phyloP scores from a whole-genome alignment of 2,888 invertebrate genomes.

The Meiosimyza decipiens region DNA sequence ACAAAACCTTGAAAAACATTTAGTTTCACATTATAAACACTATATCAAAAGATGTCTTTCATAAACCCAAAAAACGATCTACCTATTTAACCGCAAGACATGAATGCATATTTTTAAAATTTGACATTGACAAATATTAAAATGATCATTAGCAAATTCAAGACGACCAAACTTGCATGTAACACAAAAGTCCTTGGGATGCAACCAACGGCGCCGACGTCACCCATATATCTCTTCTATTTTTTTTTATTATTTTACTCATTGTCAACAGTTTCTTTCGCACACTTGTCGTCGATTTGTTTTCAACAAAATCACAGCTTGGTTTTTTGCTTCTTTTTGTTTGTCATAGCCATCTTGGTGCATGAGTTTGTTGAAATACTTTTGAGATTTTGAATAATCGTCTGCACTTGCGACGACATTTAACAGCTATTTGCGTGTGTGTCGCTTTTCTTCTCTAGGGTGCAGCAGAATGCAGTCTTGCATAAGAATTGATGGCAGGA shows the following conservation, averaged over 20 bases:
- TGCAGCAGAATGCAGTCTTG: neutral
- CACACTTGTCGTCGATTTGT: slow-evolving; percentile 33
- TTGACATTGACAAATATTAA: slow-evolving; percentile 28
- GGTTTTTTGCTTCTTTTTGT: neutral
- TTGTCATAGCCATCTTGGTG: no score
- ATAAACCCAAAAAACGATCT: no score
- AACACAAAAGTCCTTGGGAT: slow-evolving; percentile 4
- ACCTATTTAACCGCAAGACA: no score
- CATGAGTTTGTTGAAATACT: neutral
- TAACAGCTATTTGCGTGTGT: slow-evolving; percentile 15
- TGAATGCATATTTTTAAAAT: no score
- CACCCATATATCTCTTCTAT: no score
- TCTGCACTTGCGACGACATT: slow-evolving; percentile 30
- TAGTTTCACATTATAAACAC: no score
- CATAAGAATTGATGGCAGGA: slow-evolving; percentile 18
- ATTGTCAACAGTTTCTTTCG: slow-evolving; percentile 31
- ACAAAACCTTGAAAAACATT: no score
- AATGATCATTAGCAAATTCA: slow-evolving; percentile 10
- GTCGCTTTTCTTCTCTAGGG: slow-evolving; percentile 4
- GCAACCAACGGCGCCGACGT: no score
- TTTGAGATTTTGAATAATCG: slow-evolving; percentile 23
- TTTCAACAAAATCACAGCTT: slow-evolving; percentile 22
- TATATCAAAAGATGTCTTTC: no score
- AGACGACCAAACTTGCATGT: neutral
- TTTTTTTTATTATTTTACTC: neutral